Evolutionary conservation across 2,888 invertebrate species (phyloP), one percentile per base, ranked within the genome.

Genomic region (Platycnemis pennipes): DNA sequence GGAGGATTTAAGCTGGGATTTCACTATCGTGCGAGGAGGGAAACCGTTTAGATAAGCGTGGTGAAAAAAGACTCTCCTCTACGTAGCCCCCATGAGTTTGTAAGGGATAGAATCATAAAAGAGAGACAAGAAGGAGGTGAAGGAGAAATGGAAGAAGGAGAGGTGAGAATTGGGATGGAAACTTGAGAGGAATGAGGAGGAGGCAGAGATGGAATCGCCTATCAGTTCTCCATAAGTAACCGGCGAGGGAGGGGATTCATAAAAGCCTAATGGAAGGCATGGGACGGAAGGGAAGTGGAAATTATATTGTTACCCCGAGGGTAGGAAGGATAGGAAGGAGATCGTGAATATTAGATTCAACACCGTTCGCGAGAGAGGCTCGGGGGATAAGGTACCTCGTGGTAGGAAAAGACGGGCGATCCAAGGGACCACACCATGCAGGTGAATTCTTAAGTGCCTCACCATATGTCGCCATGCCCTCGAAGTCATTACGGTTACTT

Each of bases 321-420:
- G 77, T 37, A 26, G 63, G 63, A 26, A 26, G 63, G 26, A 22
- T 26, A n/a, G 63, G n/a, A 63, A n/a, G n/a, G 37, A 11, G 77
- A n/a, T 37, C 31, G 77, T 77, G 77, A 77, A 77, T 77, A 77
- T 77, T 77, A 37, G 37, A 77, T 77, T 31, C 37, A 77, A 77
- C 37, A 3, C 77, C 31, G 77, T 26, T 31, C 77, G 77, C 13
- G 37, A 37, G 77, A 77, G 37, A 77, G 77, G 77, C 37, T 77
- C 37, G 37, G 63, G 77, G 77, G 16, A 37, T 8, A 2, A 2
- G 3, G 13, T 16, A 4, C 77, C 11, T 11, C 11, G 31, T 2
- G 11, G 26, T 26, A 26, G 26, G 63, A 63, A 26, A 5, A 1
- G 13, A 16, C 31, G 31, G 13, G 13, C 11, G 2, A 22, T 37